Evolutionary conservation across 2,797 vertebrate species (phyloP).

Genomic region (Crenuchus spilurus): DNA sequence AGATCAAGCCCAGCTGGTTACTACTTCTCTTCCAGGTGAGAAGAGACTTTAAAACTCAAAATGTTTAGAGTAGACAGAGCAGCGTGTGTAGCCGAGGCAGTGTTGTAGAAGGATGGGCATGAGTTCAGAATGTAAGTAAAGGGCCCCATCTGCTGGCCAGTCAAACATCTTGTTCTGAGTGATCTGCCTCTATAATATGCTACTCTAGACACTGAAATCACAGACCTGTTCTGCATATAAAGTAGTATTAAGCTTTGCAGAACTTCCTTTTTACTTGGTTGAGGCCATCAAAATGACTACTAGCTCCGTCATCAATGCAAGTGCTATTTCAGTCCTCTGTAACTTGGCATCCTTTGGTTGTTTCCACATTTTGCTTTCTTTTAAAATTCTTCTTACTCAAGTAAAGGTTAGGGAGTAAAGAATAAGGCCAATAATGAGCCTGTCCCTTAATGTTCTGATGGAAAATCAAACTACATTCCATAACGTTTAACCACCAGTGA

Average conservation of each 20-base stretch:
- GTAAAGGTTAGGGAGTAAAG: not conserved
- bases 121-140: not conserved
- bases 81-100: not conserved
- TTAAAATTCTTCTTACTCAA: conserved; percentile 5
- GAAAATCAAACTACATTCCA: conserved; percentile 8
- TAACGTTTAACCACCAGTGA: not conserved
- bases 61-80: not conserved
- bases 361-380: conserved; percentile 10
- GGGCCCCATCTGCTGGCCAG: conserved; percentile 49
- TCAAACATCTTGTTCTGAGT: conserved; percentile 20
- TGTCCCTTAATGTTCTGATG: not conserved
- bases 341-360: not conserved
- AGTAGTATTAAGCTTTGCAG: conserved; percentile 19
- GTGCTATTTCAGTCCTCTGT: conserved; percentile 28
- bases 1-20: not conserved
- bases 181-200: conserved; percentile 21
- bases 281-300: conserved; percentile 73
- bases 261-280: conserved; percentile 51
- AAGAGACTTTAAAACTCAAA: not conserved
- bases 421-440: not conserved
- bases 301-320: conserved; percentile 72
- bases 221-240: conserved; percentile 16
- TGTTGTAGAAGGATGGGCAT: not conserved
- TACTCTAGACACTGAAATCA: conserved; percentile 45
- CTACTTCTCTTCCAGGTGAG: not conserved